Conservation (phyloP, 2,888 invertebrate genomes). For the Eupelmus urozonus region DNA sequence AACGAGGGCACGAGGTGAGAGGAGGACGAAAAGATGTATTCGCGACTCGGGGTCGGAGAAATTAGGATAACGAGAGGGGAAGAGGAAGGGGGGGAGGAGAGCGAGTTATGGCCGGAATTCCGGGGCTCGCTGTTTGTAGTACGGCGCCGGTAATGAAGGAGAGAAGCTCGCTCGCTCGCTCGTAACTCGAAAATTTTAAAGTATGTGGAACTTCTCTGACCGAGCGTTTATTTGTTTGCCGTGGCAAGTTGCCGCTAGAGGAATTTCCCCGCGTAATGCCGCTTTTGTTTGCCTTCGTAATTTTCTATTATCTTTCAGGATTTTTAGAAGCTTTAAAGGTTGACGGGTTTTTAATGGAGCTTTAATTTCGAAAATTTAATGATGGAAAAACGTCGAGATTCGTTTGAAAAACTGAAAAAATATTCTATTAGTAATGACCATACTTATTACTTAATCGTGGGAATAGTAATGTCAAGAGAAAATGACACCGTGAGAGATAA, state of each 20-base stretch:
- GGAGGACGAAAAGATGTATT: slow-evolving; percentile 24
- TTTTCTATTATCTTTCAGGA: no score
- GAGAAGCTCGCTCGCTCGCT: not conserved
- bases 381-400: not conserved
- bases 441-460: not conserved
- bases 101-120: slow-evolving; percentile 47
- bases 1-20: slow-evolving; percentile 13
- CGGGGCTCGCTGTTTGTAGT: slow-evolving; percentile 42
- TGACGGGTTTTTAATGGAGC: no score
- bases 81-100: not conserved
- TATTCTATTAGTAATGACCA: no score
- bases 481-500: slow-evolving; percentile 25
- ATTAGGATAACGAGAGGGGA: slow-evolving; percentile 52
- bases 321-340: no score
- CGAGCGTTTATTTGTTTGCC: not conserved
- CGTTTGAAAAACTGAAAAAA: not conserved
- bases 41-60: not conserved
- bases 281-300: no score
- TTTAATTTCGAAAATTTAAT: not conserved
- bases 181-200: slow-evolving; percentile 25
- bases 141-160: slow-evolving; percentile 32
- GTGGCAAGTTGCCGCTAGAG: no score
- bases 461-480: not conserved
- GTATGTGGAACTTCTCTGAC: not conserved
- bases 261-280: no score